Evolutionary conservation across 2,113 vertebrate species (phyloP).

Genomic region (Rhodinocichla rosea): DNA sequence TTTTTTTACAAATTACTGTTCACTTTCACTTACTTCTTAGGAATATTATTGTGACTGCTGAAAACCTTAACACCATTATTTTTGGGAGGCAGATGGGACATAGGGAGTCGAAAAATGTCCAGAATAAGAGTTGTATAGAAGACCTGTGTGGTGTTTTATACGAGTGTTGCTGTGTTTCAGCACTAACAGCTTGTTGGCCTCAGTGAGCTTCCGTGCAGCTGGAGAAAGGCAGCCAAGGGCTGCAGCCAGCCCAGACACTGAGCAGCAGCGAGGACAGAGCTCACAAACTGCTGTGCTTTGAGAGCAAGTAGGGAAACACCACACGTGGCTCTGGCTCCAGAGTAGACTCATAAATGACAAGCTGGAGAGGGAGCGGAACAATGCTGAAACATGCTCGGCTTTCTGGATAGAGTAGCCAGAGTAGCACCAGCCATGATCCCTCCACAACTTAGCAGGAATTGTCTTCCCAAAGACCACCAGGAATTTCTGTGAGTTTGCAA

Average conservation of each 20-base stretch:
- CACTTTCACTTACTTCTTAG: not conserved
- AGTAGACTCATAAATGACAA: not conserved
- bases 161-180: not conserved
- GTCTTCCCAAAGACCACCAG: not conserved
- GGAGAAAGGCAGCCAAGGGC: not conserved
- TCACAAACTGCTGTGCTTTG: not conserved
- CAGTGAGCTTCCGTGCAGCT: not conserved
- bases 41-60: not conserved
- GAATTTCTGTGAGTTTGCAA: not conserved
- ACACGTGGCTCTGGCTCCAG: not conserved
- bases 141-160: not conserved
- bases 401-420: not conserved
- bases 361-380: not conserved
- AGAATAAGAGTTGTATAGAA: not conserved
- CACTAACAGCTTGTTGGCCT: not conserved
- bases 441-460: rapidly evolving
- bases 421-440: not conserved
- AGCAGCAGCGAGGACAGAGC: not conserved
- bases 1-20: not conserved
- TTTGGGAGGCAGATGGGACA: not conserved
- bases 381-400: not conserved
- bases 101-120: not conserved
- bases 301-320: not conserved
- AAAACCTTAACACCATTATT: not conserved
- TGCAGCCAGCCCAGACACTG: not conserved